Conservation (phyloP, 2,888 invertebrate species). For the Xestoiulus laeticollis region DNA sequence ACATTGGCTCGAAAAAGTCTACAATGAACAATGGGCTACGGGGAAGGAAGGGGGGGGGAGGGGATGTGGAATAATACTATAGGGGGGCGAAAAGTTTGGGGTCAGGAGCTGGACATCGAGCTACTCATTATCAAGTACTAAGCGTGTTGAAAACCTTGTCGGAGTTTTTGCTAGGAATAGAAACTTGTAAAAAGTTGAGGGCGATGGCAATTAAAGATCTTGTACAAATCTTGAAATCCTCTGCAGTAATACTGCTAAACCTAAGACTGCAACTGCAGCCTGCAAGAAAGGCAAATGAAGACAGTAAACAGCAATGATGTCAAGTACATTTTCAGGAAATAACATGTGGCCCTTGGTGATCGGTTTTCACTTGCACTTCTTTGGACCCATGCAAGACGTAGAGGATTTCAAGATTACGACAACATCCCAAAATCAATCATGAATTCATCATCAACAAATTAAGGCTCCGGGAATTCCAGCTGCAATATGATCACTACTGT, state of each 20-base stretch:
- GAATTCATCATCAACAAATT: slow-evolving; percentile 1
- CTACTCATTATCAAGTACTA: slow-evolving; percentile 38
- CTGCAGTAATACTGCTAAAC: slow-evolving; percentile 2
- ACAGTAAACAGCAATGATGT: neutral
- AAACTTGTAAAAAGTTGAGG: slow-evolving; percentile 16
- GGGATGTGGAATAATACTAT: neutral
- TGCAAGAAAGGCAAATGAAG: slow-evolving; percentile 27
- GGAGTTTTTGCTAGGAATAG: neutral
- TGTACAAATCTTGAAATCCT: neutral
- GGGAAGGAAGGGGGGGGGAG: too few species aligned
- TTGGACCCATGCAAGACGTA: neutral
- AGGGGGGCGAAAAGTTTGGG: neutral
- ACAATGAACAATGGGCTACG: slow-evolving; percentile 21
- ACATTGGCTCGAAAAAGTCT: slow-evolving; percentile 32
- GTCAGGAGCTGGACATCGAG: slow-evolving; percentile 25
- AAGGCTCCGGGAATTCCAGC: neutral
- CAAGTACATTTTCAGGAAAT: neutral
- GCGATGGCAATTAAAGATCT: neutral
- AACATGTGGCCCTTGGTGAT: too few species aligned
- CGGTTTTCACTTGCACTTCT: slow-evolving; percentile 24
- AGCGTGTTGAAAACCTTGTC: slow-evolving; percentile 19
- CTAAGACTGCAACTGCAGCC: neutral
- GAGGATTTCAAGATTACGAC: neutral
- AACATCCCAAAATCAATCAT: neutral
- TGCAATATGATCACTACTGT: too few species aligned